phyloP scores from a whole-genome alignment of 2,888 invertebrate genomes.

The Stenodema calcarata region DNA sequence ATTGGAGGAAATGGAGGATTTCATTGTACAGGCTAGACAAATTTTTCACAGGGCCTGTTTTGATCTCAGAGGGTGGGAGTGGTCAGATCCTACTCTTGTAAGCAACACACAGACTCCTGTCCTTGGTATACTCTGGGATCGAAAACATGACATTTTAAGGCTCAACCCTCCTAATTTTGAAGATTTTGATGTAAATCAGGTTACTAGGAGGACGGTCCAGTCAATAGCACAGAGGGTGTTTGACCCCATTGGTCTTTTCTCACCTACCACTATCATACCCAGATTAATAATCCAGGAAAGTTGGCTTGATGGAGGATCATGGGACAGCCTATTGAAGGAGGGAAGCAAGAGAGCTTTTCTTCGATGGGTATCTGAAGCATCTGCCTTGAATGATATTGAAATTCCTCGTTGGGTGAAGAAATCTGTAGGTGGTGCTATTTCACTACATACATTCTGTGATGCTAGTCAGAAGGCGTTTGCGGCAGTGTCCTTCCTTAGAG shows the following conservation, averaged over 20 bases:
- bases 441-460: too few species aligned
- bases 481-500: conserved; percentile 57
- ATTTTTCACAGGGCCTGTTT: conserved; percentile 5
- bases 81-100: not conserved
- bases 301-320: conserved; percentile 28
- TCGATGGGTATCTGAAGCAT: too few species aligned
- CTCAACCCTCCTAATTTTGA: not conserved
- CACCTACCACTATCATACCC: too few species aligned
- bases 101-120: not conserved
- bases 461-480: conserved; percentile 58
- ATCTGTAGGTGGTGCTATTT: too few species aligned
- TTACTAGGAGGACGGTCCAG: not conserved
- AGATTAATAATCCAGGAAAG: conserved; percentile 56
- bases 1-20: not conserved
- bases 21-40: not conserved
- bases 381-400: too few species aligned
- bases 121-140: too few species aligned
- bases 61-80: too few species aligned
- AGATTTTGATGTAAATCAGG: not conserved
- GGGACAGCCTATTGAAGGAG: conserved; percentile 17
- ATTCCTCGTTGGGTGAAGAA: too few species aligned
- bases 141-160: not conserved
- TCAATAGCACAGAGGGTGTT: conserved; percentile 55
- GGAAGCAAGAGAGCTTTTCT: conserved; percentile 39
- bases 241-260: too few species aligned